Base-by-base conservation (phyloP, 1,140 invertebrate genomes). In the Drosophila nigrodunni region DNA sequence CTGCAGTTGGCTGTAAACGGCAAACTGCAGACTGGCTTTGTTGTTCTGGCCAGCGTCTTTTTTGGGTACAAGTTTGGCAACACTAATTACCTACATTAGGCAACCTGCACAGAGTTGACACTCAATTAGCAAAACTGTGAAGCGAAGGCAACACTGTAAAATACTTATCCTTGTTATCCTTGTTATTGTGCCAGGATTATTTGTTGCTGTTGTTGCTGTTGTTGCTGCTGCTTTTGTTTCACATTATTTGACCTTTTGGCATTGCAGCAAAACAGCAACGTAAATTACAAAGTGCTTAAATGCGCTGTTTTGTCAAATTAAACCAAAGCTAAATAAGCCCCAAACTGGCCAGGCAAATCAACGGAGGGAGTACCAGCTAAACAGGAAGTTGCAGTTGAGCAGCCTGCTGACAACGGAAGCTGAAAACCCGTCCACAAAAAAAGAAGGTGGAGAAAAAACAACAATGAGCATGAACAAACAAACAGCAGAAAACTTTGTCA, bases 51-150 rank as follows among this genome's bases (percentile, higher is more conserved):
- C 76, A 65, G 47, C 67, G 59, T 79, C 68, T 69, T 82, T 77
- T 79, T 58, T 65, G 71, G 67, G 78, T 79, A 76, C 62, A 55
- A 65, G 50, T 54, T 50, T 10, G 60, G 35, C 58, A 70, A 55
- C 80, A 74, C 80, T 87, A 87, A 87, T 87, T 87, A 87, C 83
- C 85, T 74, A 82, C 83, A 83, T 87, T 88, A 87, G 66, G 67
- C 67, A 74, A 87, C 77, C 83, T 88, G 83, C 83, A 89, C 80
- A 86, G 78, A 71, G 67, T 78, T 64, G 70, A 77, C 77, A 87
- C 83, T 87, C 83, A 87, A 87, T 87, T 87, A 87, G 80, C 85
- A 88, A 58, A 74, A 78, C 80, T 75, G 77, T 72, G 25, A 88
- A 88, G 69, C 39, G 34, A 30, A 30, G 64, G 52, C n/a, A 67